Percentiles rank a stretch among this genome's conserved stretches.
Evolutionary conservation across 2,113 vertebrate species (phyloP).

Genomic region (Xenopus borealis): DNA sequence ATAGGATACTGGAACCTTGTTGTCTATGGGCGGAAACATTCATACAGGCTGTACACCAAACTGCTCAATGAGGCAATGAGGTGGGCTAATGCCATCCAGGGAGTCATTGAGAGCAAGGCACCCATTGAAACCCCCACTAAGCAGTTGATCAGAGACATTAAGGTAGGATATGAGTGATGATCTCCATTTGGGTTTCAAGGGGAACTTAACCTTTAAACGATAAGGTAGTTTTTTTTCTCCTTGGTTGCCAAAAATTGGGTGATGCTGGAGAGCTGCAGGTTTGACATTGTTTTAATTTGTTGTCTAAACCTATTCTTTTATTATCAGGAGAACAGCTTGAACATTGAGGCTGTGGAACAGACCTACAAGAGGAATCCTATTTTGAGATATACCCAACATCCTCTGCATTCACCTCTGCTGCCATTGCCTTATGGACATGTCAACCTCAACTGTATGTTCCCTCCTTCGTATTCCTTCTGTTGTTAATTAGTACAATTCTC

Average conservation of each 20-base stretch:
- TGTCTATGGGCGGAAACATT: conserved; percentile 84
- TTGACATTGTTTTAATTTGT: too few species aligned
- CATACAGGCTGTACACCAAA: conserved; percentile 84
- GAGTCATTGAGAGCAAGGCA: conserved; percentile 86
- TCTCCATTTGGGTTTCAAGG: not conserved
- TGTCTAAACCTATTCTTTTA: not conserved
- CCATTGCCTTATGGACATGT: conserved; percentile 85
- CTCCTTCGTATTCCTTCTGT: too few species aligned
- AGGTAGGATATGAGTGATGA: conserved; percentile 59
- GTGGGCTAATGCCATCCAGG: conserved; percentile 84
- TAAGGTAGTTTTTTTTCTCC: too few species aligned
- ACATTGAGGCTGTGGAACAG: conserved; percentile 84
- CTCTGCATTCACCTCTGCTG: conserved; percentile 83
- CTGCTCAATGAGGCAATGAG: conserved; percentile 86
- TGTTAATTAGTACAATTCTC: too few species aligned
- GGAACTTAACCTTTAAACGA: too few species aligned
- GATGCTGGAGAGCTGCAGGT: too few species aligned
- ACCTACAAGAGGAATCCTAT: conserved; percentile 88
- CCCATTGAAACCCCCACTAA: conserved; percentile 91
- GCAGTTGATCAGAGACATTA: conserved; percentile 89
- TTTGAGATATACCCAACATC: conserved; percentile 87
- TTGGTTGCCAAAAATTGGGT: too few species aligned
- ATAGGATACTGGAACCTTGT: conserved; percentile 89
- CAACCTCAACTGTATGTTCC: conserved; percentile 70
- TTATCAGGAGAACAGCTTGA: conserved; percentile 80